Base-by-base conservation (phyloP, 2,888 invertebrate species). In the Pimpla rufipes region DNA sequence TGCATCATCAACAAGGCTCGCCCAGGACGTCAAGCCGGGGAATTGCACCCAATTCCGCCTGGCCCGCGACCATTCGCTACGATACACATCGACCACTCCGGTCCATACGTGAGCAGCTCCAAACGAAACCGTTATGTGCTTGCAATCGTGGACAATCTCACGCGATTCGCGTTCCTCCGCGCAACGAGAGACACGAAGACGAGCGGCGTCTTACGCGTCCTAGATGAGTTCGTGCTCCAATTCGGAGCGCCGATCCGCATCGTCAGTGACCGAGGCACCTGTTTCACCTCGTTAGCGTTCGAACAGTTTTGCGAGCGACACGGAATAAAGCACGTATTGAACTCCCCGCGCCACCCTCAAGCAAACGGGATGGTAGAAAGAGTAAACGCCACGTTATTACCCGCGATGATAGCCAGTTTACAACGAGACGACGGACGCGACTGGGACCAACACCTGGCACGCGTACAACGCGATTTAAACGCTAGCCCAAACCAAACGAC, bases 21-120 rank as follows among this genome's bases (percentile, higher is more conserved):
- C 13, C 71, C 55, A 42, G 87, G 84, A 29, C 70, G 70, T 79
- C n/a, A n/a, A n/a, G n/a, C n/a, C n/a, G n/a, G n/a, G n/a, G n/a
- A n/a, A n/a, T n/a, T n/a, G n/a, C n/a, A 88, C 64, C 86, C 87
- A 16, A 84, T 86, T 11, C 78, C 81, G 7, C 81, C 79, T 3
- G 87, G 82, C 8, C 45, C 18, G 16, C 21, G 82, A 68, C 87
- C 86, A 0, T 87, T 87, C 68, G 84, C 23, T 0, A 52, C 79
- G 2, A 52, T 87, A 0, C 81, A 86, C 57, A 10, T 85, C 7
- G 85, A n/a, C n/a, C n/a, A n/a, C n/a, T n/a, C n/a, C n/a, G n/a
- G n/a, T n/a, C n/a, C n/a, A n/a, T n/a, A n/a, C n/a, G 42, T 81
- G 7, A 79, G 70, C 5, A 79, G 70, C 10, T 37, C 10, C 13